phyloP scores from a whole-genome alignment of 1,140 invertebrate species.

The Musca domestica region DNA sequence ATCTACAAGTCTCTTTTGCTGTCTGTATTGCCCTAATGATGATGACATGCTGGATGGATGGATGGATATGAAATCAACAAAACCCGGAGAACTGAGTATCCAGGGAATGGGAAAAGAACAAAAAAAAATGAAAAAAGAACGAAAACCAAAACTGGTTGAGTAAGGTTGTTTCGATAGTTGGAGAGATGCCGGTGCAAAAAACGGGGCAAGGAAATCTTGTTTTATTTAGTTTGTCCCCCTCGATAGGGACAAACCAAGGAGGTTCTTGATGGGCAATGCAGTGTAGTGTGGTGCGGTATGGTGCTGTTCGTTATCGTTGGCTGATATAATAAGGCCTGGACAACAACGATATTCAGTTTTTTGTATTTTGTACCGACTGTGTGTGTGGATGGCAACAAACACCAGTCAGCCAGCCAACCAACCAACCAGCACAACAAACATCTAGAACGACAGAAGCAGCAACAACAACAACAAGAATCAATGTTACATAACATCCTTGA shows the following conservation, averaged over 20 bases:
- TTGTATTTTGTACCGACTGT: no score
- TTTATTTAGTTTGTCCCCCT: no score
- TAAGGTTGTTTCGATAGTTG: background rate
- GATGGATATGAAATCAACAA: background rate
- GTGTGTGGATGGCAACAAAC: background rate
- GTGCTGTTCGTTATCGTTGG: no score
- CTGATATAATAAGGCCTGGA: no score
- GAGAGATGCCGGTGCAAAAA: slow-evolving; percentile 1
- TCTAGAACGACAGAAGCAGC: background rate
- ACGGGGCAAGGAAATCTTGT: background rate
- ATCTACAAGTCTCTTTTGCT: no score
- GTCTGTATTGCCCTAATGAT: no score
- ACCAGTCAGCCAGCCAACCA: background rate
- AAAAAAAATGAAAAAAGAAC: no score
- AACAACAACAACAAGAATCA: background rate
- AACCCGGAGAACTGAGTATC: no score
- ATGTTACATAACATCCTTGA: slow-evolving; percentile 53
- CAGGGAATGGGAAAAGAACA: no score
- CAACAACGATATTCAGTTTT: no score
- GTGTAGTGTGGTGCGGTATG: no score
- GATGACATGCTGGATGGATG: background rate
- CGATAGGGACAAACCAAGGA: background rate
- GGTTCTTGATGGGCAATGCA: no score
- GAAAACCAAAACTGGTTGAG: background rate
- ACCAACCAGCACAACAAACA: background rate